Evolutionary conservation across 1,140 invertebrate species (phyloP).

Genomic region (Drosophila pallidifrons): DNA sequence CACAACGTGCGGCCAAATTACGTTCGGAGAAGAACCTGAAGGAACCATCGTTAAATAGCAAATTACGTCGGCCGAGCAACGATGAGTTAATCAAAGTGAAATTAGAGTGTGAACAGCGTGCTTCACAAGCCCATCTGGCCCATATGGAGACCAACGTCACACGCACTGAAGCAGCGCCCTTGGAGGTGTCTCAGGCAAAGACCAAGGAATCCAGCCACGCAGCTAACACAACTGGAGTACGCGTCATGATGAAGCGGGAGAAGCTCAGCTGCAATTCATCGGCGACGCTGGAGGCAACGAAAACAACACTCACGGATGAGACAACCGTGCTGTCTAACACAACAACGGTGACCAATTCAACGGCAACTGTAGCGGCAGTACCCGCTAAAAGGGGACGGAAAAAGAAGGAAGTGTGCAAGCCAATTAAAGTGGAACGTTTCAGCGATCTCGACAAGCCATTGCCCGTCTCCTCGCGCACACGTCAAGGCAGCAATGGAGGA

Average conservation of each 20-base stretch:
- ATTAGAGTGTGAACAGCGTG: slow-evolving; percentile 68
- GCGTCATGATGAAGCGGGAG: slow-evolving; percentile 72
- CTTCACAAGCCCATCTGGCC: slow-evolving; percentile 57
- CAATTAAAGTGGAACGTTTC: slow-evolving; percentile 79
- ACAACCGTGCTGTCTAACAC: slow-evolving; percentile 37
- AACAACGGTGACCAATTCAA: not conserved
- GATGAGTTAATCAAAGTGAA: slow-evolving; percentile 57
- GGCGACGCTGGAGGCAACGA: slow-evolving; percentile 27
- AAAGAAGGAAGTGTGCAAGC: slow-evolving; percentile 66
- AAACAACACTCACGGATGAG: slow-evolving; percentile 36
- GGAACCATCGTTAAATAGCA: slow-evolving; percentile 53
- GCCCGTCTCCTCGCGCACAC: slow-evolving; percentile 67
- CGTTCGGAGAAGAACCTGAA: slow-evolving; percentile 70
- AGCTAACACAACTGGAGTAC: slow-evolving; percentile 8
- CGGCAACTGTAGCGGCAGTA: slow-evolving; percentile 10
- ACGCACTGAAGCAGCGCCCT: not conserved
- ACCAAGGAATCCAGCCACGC: not conserved
- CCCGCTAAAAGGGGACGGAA: slow-evolving; percentile 56
- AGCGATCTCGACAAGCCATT: slow-evolving; percentile 64
- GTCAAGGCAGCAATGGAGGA: slow-evolving; percentile 49
- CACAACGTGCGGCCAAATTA: slow-evolving; percentile 73
- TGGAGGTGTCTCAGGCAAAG: slow-evolving; percentile 6
- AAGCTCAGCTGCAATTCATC: slow-evolving; percentile 57
- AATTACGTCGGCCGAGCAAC: slow-evolving; percentile 65
- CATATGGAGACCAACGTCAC: not conserved